A percentile compares a stretch with the other conserved stretches of the same genome.
Conservation (phyloP, 2,113 vertebrate genomes). For the Aviceda subcristata region DNA sequence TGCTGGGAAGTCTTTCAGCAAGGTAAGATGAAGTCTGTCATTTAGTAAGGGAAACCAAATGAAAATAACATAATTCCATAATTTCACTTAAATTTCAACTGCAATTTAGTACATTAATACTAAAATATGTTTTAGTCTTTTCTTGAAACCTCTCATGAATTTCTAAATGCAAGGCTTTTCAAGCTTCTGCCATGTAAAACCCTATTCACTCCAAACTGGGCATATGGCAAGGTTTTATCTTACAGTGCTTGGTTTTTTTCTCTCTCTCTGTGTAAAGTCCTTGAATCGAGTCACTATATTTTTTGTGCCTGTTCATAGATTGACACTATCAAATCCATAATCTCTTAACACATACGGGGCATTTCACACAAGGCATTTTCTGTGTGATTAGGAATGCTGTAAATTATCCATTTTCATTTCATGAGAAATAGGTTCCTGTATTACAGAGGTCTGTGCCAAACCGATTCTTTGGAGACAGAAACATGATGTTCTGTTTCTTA, state of each 20-base stretch:
- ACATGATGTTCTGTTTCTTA: not conserved
- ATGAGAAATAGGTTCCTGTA: not conserved
- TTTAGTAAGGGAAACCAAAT: not conserved
- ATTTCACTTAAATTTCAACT: not conserved
- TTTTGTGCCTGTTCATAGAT: not conserved
- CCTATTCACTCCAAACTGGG: not conserved
- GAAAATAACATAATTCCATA: not conserved
- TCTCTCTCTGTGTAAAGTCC: not conserved
- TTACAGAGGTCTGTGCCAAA: constrained; percentile 3
- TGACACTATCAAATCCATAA: constrained; percentile 14
- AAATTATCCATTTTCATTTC: constrained; percentile 39
- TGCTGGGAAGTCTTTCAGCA: not conserved
- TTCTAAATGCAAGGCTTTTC: not conserved
- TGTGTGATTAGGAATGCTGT: constrained; percentile 18
- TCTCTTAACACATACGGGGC: not conserved
- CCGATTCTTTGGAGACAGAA: constrained; percentile 17
- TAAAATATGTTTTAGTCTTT: not conserved
- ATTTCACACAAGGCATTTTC: constrained; percentile 14
- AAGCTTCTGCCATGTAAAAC: not conserved
- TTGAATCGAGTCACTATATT: not conserved
- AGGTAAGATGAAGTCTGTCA: not conserved
- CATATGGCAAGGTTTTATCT: not conserved
- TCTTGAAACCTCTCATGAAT: not conserved
- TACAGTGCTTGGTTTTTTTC: not conserved
- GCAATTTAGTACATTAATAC: not conserved